These are phyloP conservation scores for Silurus lanzhouensis DNA, from an alignment of 2,797 vertebrate genomes.

Conservation along the genomic window DNA sequence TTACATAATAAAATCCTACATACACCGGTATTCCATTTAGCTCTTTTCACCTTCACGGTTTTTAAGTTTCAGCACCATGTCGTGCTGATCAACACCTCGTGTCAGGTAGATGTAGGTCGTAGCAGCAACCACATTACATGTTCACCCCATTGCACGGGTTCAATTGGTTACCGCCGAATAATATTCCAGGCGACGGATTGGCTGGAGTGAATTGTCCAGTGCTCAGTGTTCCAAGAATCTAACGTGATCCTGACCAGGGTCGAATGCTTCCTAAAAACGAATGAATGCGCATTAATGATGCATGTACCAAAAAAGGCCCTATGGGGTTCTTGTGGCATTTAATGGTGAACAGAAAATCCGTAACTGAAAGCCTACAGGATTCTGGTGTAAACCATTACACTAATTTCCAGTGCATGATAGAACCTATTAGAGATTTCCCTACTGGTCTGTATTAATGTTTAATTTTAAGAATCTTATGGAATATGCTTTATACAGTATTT, in stretches of 20 bases:
- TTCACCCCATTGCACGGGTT: background rate
- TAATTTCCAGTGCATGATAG: background rate
- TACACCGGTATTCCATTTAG: too few species aligned
- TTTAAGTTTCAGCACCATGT: too few species aligned
- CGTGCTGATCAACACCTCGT: too few species aligned
- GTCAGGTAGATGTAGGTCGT: too few species aligned
- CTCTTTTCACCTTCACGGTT: too few species aligned
- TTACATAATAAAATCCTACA: too few species aligned
- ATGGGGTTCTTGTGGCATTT: background rate
- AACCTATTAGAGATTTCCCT: background rate
- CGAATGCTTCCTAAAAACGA: background rate
- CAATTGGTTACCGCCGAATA: too few species aligned
- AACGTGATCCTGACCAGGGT: background rate
- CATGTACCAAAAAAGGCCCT: background rate
- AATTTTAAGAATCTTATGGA: background rate
- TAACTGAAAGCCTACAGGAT: background rate
- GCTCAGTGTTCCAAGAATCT: too few species aligned
- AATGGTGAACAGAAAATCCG: background rate
- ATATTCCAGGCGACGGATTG: background rate
- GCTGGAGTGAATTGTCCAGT: background rate
- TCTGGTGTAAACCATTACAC: background rate
- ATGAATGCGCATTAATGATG: background rate
- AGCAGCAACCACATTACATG: background rate
- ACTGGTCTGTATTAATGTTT: background rate
- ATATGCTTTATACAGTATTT: background rate